Evolutionary conservation across 1,140 invertebrate species (phyloP).

Genomic region (Ruditapes philippinarum): DNA sequence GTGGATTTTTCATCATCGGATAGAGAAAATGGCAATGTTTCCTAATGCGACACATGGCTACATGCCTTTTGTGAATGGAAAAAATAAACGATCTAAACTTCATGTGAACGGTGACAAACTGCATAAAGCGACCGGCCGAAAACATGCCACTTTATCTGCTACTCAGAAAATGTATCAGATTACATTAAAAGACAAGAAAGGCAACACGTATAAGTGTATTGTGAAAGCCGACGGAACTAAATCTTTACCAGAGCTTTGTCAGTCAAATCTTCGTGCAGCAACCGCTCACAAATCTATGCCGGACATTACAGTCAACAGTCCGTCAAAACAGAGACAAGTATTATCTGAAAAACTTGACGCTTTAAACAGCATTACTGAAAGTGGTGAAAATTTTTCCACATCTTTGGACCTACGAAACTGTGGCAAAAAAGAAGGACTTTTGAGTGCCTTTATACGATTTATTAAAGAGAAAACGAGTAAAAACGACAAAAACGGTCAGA

Average conservation of each 20-base stretch:
- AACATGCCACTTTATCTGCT: constrained; percentile 44
- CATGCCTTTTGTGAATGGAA: constrained; percentile 83
- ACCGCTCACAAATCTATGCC: constrained; percentile 59
- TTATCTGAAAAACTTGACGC: constrained; percentile 53
- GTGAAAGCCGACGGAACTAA: constrained; percentile 82
- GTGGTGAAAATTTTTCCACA: constrained; percentile 52
- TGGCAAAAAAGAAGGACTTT: constrained; percentile 81
- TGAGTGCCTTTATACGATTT: constrained; percentile 80
- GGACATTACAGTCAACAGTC: constrained; percentile 38
- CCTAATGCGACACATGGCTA: constrained; percentile 84
- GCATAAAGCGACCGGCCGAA: constrained; percentile 63
- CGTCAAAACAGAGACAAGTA: constrained; percentile 59
- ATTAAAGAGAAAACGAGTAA: constrained; percentile 80
- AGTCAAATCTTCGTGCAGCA: constrained; percentile 73
- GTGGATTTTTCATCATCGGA: constrained; percentile 21
- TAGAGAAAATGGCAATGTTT: constrained; percentile 85
- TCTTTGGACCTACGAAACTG: constrained; percentile 68
- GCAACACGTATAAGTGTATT: constrained; percentile 83
- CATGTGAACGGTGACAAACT: constrained; percentile 72
- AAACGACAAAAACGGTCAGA: constrained; percentile 46
- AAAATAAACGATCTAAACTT: constrained; percentile 71
- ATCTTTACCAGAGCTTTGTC: constrained; percentile 80
- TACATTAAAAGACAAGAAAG: constrained; percentile 81
- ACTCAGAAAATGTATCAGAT: constrained; percentile 82
- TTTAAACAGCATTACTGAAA: constrained; percentile 37